Base-by-base conservation (phyloP, 2,888 invertebrate species). In the Tenthredo amoena region DNA sequence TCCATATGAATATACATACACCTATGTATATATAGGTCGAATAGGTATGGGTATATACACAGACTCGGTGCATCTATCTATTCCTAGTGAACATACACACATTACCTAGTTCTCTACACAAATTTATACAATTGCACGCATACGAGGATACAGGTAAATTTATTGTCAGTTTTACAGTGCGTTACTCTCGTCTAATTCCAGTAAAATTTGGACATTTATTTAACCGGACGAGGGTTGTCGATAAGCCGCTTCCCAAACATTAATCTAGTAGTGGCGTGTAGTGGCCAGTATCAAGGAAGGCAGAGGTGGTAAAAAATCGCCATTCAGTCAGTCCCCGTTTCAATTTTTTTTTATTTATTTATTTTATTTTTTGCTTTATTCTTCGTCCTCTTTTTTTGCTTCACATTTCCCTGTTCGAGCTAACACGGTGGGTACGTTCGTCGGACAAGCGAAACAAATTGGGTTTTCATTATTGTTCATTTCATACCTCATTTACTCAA, bases 221-320 rank as follows among this genome's bases (percentile, higher is more conserved):
- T 79, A 84, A 82, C 85, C 74, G 86, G 86, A 86, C 87, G 71
- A 86, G 84, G 82, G 88, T 76, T 85, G 87, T 87, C 88, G 89
- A 89, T 90, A 90, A 88, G 87, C 88, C 86, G 86, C 82, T 84
- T 84, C 81, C 71, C 85, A 86, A 82, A 86, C 86, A 87, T 88
- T 89, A 88, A 89, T 89, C 87, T 86, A 79, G 15, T 85, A 84
- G 43, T 26, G 55, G 84, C 34, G 43, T 72, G 21, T 72, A 68
- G 34, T 26, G 34, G 34, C 68, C 34, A 31, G 68, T 68, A 34
- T 68, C 68, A 18, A 68, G 34, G 68, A 34, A 68, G 68, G 15
- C 68, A 12, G 34, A 68, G 68, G 68, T 68, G 68, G 68, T 34
- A 68, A 34, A 68, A 68, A 68, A 68, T 68, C 15, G 68, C 68